These are phyloP conservation scores for Pseudomyrmex concolor DNA, from an alignment of 1,140 invertebrate species.

Conservation along the genomic window DNA sequence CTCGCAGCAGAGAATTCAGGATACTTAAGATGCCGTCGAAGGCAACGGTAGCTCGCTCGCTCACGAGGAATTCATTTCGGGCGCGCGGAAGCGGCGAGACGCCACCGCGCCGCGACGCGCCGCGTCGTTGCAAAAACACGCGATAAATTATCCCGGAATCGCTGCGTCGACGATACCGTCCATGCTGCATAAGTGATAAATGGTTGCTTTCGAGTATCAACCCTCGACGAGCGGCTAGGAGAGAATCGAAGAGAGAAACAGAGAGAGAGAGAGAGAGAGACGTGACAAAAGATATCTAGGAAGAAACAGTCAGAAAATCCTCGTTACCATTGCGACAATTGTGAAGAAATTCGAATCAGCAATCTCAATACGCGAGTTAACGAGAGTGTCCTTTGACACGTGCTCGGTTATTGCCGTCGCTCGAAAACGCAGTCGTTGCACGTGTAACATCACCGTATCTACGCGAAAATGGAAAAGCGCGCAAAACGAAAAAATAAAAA, in stretches of 20 bases:
- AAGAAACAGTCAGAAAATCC: neutral
- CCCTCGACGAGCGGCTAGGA: slow-evolving; percentile 12
- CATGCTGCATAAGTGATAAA: slow-evolving; percentile 58
- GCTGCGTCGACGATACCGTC: slow-evolving; percentile 59
- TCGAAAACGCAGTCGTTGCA: slow-evolving; percentile 20
- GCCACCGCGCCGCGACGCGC: slow-evolving; percentile 28
- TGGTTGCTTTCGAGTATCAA: slow-evolving; percentile 58
- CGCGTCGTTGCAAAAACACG: slow-evolving; percentile 52
- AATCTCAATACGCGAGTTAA: slow-evolving; percentile 32
- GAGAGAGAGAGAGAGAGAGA: neutral
- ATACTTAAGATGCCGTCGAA: slow-evolving; percentile 49
- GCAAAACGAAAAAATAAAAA: neutral
- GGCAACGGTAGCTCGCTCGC: neutral
- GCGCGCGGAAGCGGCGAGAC: slow-evolving; percentile 48
- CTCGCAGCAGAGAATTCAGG: slow-evolving; percentile 16
- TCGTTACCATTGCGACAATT: slow-evolving; percentile 5
- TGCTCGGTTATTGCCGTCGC: neutral
- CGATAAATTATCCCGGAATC: slow-evolving; percentile 57
- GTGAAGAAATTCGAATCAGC: neutral
- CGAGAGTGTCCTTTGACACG: slow-evolving; percentile 25
- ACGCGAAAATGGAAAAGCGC: neutral
- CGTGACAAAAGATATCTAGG: neutral
- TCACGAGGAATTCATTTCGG: slow-evolving; percentile 50
- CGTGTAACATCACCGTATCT: slow-evolving; percentile 1
- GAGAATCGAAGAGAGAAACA: neutral